Evolutionary conservation across 2,113 vertebrate genomes (phyloP), one percentile per base, ranked within the genome.

Genomic region (Elaphurus davidianus): DNA sequence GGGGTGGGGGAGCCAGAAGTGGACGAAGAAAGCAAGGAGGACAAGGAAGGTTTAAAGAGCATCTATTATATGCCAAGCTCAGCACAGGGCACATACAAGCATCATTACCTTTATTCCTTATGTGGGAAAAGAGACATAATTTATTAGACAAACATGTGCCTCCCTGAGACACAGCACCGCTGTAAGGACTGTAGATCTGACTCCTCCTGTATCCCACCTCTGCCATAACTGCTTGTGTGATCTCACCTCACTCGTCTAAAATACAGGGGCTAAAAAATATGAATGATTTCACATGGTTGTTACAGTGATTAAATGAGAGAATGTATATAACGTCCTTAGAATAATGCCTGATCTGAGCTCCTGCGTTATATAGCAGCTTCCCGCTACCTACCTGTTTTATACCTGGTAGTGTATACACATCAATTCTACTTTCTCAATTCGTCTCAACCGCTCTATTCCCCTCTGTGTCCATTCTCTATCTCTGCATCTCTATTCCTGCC

Each of bases 61-160:
- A 84, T 9, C 27, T 90, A 2, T 27, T 25, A 23, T 3, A n/a
- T 6, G 40, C 21, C 57, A 74, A 76, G 40, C 15, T 71, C 62
- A 40, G 57, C 19, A 19, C 43, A 11, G n/a, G 78, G 17, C 60
- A 43, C 74, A 36, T 12, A 76, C 13, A 25, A 54, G 55, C 78
- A 36, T 43, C 40, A 7, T 21, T 17, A 15, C 27, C 2, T 45
- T 57, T 76, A 13, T 54, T 91, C 30, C 79, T 92, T 21, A 36
- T 40, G 25, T 2, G 3, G 30, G 2, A 1, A 82, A 15, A 23
- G 7, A 64, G 60, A n/a, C n/a, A 0, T 12, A 10, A 57, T 25
- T 45, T 71, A 19, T 67, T 1, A 25, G 54, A 67, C 23, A 2
- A 12, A 0, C 4, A 7, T 5, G 16, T 33, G 33, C 25, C 3